Evolutionary conservation across 2,113 vertebrate species (phyloP), one percentile per base, ranked within the genome.

Genomic region (Ovis canadensis): DNA sequence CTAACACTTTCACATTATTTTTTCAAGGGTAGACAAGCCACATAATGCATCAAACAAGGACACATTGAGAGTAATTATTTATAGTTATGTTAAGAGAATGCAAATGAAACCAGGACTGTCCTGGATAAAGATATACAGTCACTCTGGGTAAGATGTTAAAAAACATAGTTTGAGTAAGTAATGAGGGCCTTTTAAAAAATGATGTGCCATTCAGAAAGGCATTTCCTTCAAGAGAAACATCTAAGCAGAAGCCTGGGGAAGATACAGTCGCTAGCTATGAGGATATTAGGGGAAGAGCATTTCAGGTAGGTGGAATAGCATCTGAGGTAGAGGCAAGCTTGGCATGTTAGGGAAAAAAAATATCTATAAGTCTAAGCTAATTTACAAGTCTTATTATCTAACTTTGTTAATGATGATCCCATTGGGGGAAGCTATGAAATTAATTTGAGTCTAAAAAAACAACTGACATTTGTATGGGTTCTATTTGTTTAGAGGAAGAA

Each of bases 341-440:
- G 85, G 31, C 45, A n/a, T 29, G 4, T 55, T 31, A 91, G 60
- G 62, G 8, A 12, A 62, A 91, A 78, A 78, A 80, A 36, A 74
- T 0, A 71, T 54, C 77, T 62, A 1, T 55, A 81, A 96, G 40
- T 17, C n/a, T 74, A 62, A 92, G 81, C 60, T 89, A 89, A 97
- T 8, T 71, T 64, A 36, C 57, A 91, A 8, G 82, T 91, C 74
- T 21, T 27, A 19, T 40, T 54, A 78, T 54, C 67, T 59, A 82
- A 25, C 19, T 90, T 80, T 93, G 80, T 77, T 81, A n/a, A 11
- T 90, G 36, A 91, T 59, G 52, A 36, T 36, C n/a, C n/a, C 14
- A 33, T 74, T 71, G 16, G 55, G 81, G 83, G 80, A 96, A 86
- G 60, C 29, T 71, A 36, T 89, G 71, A 98, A 96, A 91, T 93